Percentiles rank a stretch among this genome's conserved stretches.
Conservation (phyloP, 2,888 invertebrate genomes). For the Auanema sp. region DNA sequence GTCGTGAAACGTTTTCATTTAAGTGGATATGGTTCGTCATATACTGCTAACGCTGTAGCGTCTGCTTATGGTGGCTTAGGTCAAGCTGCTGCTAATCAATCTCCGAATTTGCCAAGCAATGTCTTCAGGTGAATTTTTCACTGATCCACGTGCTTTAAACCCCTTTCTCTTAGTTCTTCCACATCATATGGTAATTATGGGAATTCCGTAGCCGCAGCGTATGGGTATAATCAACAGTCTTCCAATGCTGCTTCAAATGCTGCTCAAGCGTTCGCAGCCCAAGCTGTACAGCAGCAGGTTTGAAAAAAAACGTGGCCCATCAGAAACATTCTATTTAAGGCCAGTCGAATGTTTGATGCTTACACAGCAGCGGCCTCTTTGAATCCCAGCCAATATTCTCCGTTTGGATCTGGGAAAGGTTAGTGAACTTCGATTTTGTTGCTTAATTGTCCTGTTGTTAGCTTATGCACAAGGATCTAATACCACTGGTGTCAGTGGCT, state of each 20-base stretch:
- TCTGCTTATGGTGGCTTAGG: constrained; percentile 7
- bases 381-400: not conserved
- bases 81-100: constrained; percentile 4
- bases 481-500: no score
- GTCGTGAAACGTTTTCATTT: constrained; percentile 9
- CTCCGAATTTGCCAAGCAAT: constrained; percentile 2
- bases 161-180: not conserved
- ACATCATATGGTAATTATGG: constrained; percentile 19
- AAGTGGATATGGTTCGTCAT: constrained; percentile 19
- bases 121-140: not conserved
- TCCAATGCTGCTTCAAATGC: constrained; percentile 2
- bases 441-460: no score
- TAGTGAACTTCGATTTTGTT: no score
- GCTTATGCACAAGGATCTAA: no score
- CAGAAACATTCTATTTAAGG: no score
- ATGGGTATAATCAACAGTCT: constrained; percentile 3
- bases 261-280: not conserved
- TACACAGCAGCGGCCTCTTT: not conserved
- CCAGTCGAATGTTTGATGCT: constrained; percentile 1
- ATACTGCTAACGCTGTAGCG: constrained; percentile 5
- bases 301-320: no score
- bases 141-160: no score
- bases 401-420: not conserved
- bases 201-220: constrained; percentile 4
- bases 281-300: not conserved